Evolutionary conservation across 1,140 invertebrate genomes (phyloP), one percentile per base, ranked within the genome.

Genomic region (Drosophila funebris): DNA sequence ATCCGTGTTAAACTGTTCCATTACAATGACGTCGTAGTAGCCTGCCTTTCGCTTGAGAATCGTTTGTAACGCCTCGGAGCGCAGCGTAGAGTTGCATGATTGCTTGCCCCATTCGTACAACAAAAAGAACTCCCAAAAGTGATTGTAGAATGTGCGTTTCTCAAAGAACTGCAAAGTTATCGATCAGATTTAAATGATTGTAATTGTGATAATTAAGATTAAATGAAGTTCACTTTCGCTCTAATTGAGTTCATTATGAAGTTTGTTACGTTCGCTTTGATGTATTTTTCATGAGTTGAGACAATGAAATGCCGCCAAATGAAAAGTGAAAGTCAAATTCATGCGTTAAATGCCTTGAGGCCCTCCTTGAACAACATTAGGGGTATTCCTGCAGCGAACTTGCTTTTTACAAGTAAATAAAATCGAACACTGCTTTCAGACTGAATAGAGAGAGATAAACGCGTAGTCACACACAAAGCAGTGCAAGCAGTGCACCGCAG

Each of bases 1-100:
- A 69, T 96, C 94, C 36, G 93, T 94, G 50, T 95, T 95, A 78
- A 96, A 96, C 44, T 93, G 92, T 90, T 96, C 95, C 1, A 93
- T 92, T 0, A 96, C 78, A 14, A 95, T 92, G 0, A 96, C 73
- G 84, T 96, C 95, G 63, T 94, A 96, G 56, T 93, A 93, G 22
- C 92, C 58, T 0, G 66, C 56, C 80, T 90, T 73, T 73, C 82
- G 64, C n/a, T 73, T 83, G 0, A 92, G 46, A 4, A 91, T 57
- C 48, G 85, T 68, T 6, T 73, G 69, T 41, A 92, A 27, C 0
- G 84, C 90, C 11, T 89, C 81, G 11, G 87, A 91, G 11, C 83
- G 76, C 4, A 91, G 69, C 0, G 90, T 90, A 1, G 27, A 4
- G 43, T 90, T 90, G 67, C 91, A 92, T 0, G 89, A 44, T 36